Percentiles rank a stretch among this genome's conserved stretches.
Evolutionary conservation across 1,140 invertebrate species (phyloP).

Genomic region (Ostrea edulis): DNA sequence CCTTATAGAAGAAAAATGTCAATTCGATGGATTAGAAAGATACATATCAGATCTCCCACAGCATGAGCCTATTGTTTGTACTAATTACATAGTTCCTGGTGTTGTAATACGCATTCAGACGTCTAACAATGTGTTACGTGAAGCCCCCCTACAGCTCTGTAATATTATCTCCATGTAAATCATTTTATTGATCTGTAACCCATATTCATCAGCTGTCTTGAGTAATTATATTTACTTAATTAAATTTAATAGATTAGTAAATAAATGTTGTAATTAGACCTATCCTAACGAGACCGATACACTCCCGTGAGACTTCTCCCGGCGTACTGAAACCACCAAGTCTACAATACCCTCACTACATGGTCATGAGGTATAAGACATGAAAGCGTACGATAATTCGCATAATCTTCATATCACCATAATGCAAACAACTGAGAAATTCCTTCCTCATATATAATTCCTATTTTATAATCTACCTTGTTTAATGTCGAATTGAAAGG

Average conservation of each 20-base stretch:
- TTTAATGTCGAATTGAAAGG: no score
- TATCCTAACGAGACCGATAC: no score
- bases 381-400: no score
- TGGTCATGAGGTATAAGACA: no score
- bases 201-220: neutral
- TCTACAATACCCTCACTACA: no score
- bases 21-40: neutral
- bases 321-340: no score
- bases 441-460: no score
- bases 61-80: neutral
- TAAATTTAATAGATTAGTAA: slow-evolving; percentile 1
- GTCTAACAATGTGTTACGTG: neutral
- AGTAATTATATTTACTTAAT: neutral
- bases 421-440: no score
- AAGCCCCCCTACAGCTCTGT: neutral
- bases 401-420: no score
- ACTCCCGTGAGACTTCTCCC: no score
- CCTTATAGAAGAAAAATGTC: neutral
- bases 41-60: neutral
- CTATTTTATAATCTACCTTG: no score
- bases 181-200: neutral
- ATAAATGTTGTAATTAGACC: neutral
- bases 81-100: neutral
- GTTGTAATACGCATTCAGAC: neutral
- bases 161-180: neutral